These are phyloP conservation scores for Prietella phreatophila DNA, from an alignment of 2,113 vertebrate species.

Conservation along the genomic window DNA sequence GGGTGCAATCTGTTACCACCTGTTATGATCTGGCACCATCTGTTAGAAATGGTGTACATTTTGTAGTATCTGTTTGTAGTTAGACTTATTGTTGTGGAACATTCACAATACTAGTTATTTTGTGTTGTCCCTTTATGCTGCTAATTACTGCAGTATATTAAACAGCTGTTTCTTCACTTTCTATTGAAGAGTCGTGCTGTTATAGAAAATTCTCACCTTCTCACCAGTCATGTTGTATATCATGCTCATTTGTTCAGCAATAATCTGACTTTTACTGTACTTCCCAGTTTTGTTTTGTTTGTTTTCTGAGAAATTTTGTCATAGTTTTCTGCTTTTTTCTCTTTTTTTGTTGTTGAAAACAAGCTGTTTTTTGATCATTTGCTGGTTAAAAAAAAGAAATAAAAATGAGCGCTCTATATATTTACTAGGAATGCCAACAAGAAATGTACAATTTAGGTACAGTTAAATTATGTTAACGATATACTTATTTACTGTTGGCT, in stretches of 20 bases:
- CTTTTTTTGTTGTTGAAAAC: no score
- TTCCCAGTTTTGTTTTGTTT: no score
- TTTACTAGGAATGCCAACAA: no score
- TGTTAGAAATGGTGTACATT: background rate
- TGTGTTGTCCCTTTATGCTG: background rate
- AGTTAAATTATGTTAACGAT: no score
- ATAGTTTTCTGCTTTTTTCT: no score
- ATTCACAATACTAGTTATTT: background rate
- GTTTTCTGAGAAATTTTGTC: no score
- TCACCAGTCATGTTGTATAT: background rate
- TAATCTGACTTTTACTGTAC: background rate
- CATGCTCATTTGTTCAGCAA: background rate
- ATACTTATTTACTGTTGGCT: background rate
- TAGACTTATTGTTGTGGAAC: background rate
- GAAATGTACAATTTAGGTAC: no score
- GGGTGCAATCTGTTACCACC: background rate
- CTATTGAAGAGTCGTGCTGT: background rate
- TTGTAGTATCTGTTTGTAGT: background rate
- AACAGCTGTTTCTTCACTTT: background rate
- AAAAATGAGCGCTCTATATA: no score
- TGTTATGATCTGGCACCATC: background rate
- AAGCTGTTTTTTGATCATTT: no score
- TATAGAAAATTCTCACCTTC: background rate
- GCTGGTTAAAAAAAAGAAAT: no score
- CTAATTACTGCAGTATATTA: background rate